Evolutionary conservation across 2,888 invertebrate species (phyloP).

Genomic region (Pandemis heparana): DNA sequence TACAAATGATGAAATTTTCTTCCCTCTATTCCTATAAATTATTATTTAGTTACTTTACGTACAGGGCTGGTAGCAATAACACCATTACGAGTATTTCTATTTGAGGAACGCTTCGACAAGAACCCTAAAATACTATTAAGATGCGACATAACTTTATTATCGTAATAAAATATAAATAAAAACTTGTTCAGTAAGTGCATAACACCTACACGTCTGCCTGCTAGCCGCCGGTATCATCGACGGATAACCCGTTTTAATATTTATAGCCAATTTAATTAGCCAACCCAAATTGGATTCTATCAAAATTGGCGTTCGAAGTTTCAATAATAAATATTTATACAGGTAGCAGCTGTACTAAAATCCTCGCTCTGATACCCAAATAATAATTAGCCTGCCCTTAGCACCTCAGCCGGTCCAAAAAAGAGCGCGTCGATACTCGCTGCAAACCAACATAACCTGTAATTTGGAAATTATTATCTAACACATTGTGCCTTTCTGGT

Average conservation of each 20-base stretch:
- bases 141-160: constrained; percentile 40
- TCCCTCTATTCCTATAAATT: background rate
- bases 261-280: constrained; percentile 63
- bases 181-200: constrained; percentile 35
- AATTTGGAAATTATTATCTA: constrained; percentile 86
- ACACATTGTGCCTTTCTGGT: constrained; percentile 86
- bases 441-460: constrained; percentile 84
- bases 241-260: constrained; percentile 52
- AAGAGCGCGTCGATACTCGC: constrained; percentile 74
- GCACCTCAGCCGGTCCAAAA: constrained; percentile 83
- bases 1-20: too few relatives aligned
- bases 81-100: background rate
- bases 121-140: constrained; percentile 35
- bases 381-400: constrained; percentile 85
- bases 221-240: constrained; percentile 30
- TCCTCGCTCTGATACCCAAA: constrained; percentile 82
- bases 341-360: constrained; percentile 85
- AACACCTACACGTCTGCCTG: constrained; percentile 26
- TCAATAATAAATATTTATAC: constrained; percentile 85
- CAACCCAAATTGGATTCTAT: constrained; percentile 74
- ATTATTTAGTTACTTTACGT: too few relatives aligned
- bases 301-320: constrained; percentile 80
- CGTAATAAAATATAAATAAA: constrained; percentile 37
- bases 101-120: background rate
- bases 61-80: too few relatives aligned